phyloP scores from a whole-genome alignment of 1,140 invertebrate genomes.

The Melanaphis sacchari region DNA sequence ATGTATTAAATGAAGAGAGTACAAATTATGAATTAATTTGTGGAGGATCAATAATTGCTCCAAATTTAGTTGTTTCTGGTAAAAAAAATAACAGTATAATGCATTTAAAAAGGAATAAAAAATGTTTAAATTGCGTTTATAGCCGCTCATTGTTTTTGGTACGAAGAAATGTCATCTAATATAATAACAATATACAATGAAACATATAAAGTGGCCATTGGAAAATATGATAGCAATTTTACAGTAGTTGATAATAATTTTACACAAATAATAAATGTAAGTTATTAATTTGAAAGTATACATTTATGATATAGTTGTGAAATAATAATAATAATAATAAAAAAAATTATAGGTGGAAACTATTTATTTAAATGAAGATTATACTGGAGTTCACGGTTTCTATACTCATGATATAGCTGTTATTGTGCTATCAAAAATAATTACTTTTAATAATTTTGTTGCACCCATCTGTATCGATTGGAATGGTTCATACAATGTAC shows the following conservation, averaged over 20 bases:
- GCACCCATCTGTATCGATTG: neutral
- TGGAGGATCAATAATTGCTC: neutral
- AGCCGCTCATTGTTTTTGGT: neutral
- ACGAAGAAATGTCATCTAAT: neutral
- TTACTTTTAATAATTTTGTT: neutral
- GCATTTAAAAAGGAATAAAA: neutral
- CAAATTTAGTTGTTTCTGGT: neutral
- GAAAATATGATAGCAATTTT: conserved; percentile 28
- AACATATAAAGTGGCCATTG: neutral
- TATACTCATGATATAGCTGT: neutral
- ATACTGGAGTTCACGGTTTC: neutral
- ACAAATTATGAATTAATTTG: neutral
- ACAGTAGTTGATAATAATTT: neutral
- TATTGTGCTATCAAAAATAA: neutral
- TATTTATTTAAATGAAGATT: neutral
- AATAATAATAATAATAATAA: no score
- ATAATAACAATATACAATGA: neutral
- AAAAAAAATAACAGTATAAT: neutral
- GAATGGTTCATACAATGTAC: neutral
- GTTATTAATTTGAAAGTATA: neutral
- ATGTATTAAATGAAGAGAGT: neutral
- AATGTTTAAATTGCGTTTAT: neutral
- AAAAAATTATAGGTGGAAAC: neutral
- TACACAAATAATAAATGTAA: neutral
- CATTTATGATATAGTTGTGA: neutral